Base-by-base conservation (phyloP, 2,797 vertebrate species). In the Semotilus atromaculatus region DNA sequence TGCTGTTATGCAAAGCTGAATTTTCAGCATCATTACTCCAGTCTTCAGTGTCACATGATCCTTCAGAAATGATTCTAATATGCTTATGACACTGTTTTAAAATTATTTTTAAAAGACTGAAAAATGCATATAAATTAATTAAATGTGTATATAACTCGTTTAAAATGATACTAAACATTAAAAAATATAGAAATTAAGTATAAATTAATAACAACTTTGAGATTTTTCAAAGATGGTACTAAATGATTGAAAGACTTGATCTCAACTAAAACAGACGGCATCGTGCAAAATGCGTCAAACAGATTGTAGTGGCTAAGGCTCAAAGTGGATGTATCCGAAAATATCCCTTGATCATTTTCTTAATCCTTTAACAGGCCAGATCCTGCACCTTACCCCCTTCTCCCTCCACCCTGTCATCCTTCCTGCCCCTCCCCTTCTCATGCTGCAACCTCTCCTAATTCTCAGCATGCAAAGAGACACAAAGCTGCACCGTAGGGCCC, bases 361-460 rank as follows among this genome's bases (percentile, higher is more conserved):
- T 94, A 94, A 95, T 94, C 94, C 92, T 89, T 90, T 92, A 93
- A 95, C 91, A 92, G 90, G 80, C 64, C 80, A 92, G 90, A 94
- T 92, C 90, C 90, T 73, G 80, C 82, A 80, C 81, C 77, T 86
- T 85, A 73, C 68, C 68, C 86, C 70, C 88, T 78, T 87, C 81
- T 80, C 48, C 78, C 86, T 75, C 83, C 55, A 88, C 81, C 85
- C 86, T 79, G 75, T 82, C 90, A 89, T 86, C 85, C 87, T 83
- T 86, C 87, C 86, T 88, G 60, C 80, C 87, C 88, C 77, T 76
- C 58, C 73, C 53, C 75, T 70, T 83, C 66, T 66, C 75, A 40
- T 75, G 75, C 88, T 89, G 88, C 86, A 87, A 89, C 88, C 87
- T 82, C 86, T 73, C 88, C 70, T 90, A 88, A 90, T 88, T 81